Percentiles rank a stretch among this genome's conserved stretches.
Conservation (phyloP, 2,113 vertebrate species). For the Alethe diademata region DNA sequence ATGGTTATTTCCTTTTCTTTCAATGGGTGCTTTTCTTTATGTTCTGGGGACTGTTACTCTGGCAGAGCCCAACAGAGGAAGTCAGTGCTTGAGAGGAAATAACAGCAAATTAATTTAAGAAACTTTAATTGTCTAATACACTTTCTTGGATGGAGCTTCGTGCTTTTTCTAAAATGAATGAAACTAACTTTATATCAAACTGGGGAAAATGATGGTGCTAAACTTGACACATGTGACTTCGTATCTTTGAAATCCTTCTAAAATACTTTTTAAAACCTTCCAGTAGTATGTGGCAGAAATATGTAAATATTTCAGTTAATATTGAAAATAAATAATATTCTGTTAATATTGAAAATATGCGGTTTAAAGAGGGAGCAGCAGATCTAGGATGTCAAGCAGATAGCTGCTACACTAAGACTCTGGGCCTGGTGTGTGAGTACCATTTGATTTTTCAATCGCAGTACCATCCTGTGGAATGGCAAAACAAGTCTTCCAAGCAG, state of each 20-base stretch:
- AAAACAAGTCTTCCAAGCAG: neutral
- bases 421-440: neutral
- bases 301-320: neutral
- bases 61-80: neutral
- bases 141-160: neutral
- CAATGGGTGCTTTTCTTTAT: fast-evolving
- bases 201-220: neutral
- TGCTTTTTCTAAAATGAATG: neutral
- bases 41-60: fast-evolving
- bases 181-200: fast-evolving
- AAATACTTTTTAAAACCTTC: neutral
- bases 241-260: neutral
- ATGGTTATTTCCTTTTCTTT: neutral
- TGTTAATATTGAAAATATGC: neutral
- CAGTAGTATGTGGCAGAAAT: neutral
- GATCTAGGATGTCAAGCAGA: neutral
- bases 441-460: neutral
- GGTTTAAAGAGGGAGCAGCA: neutral
- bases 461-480: neutral
- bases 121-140: neutral
- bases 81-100: neutral
- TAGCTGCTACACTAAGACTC: neutral
- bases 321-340: neutral
- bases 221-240: neutral
- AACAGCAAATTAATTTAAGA: neutral